phyloP scores from a whole-genome alignment of 2,797 vertebrate species.

The Sciurus vulgaris region DNA sequence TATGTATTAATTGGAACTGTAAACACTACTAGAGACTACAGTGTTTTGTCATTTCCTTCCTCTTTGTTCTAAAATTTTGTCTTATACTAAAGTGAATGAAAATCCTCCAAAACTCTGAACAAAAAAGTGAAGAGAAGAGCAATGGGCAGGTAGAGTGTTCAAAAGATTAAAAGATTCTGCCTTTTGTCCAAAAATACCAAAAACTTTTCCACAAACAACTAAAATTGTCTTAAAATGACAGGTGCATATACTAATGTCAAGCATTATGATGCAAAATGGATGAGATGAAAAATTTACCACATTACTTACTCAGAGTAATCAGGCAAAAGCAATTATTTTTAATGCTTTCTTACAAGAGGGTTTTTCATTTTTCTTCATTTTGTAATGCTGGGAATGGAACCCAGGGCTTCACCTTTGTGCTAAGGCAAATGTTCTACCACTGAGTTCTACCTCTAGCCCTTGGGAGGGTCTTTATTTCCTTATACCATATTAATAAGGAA shows the following conservation, averaged over 20 bases:
- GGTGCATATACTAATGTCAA: neutral
- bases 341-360: neutral
- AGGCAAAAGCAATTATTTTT: conserved; percentile 3
- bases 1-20: neutral
- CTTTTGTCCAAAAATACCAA: neutral
- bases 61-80: conserved; percentile 50
- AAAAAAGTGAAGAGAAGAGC: conserved; percentile 39
- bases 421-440: neutral
- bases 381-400: neutral
- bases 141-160: neutral
- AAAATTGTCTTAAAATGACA: conserved; percentile 13
- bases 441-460: neutral
- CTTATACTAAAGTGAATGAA: conserved; percentile 49
- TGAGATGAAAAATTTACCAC: neutral
- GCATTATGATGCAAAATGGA: neutral
- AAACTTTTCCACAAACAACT: conserved; percentile 8
- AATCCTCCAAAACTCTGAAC: conserved; percentile 37
- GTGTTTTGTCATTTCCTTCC: neutral
- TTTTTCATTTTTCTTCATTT: neutral
- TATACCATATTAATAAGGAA: neutral
- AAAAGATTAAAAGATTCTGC: conserved; percentile 4
- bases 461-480: neutral
- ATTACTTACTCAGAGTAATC: neutral
- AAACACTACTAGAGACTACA: neutral
- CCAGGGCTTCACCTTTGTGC: neutral